Conservation (phyloP, 2,797 vertebrate genomes). For the Onychomys torridus region DNA sequence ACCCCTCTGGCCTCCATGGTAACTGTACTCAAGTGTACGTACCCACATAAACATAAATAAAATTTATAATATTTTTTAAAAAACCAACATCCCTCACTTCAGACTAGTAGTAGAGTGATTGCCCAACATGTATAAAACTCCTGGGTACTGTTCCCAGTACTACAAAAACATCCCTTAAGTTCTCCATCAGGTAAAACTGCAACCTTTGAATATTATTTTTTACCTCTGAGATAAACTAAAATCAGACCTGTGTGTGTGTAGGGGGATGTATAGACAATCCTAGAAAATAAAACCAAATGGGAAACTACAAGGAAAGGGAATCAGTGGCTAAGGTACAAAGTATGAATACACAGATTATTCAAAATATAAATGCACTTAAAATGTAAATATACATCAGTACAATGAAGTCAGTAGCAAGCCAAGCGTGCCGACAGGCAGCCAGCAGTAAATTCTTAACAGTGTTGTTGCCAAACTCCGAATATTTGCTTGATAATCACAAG, state of each 20-base stretch:
- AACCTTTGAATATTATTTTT: neutral
- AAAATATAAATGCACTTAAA: constrained; percentile 42
- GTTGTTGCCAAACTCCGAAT: neutral
- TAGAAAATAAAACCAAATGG: neutral
- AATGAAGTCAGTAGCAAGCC: constrained; percentile 5
- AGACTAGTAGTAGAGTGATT: neutral
- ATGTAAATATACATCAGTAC: constrained; percentile 23
- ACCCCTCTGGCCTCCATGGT: neutral
- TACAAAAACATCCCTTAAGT: neutral
- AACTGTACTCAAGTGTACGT: neutral
- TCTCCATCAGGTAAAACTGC: neutral
- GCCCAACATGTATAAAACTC: neutral
- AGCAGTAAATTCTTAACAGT: neutral
- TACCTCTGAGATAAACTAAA: constrained; percentile 33
- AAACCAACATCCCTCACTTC: neutral
- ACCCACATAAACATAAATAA: neutral
- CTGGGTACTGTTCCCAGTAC: neutral
- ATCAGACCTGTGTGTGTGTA: neutral
- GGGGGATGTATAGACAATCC: neutral
- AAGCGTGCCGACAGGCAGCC: neutral
- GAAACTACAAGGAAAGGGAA: neutral
- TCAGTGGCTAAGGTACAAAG: neutral
- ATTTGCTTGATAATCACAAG: constrained; percentile 24
- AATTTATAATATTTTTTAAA: neutral
- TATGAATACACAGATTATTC: neutral